A percentile compares a stretch with the other conserved stretches of the same genome.
These are phyloP conservation scores for Tribolium madens DNA, from an alignment of 1,140 invertebrate species.

Conservation along the genomic window DNA sequence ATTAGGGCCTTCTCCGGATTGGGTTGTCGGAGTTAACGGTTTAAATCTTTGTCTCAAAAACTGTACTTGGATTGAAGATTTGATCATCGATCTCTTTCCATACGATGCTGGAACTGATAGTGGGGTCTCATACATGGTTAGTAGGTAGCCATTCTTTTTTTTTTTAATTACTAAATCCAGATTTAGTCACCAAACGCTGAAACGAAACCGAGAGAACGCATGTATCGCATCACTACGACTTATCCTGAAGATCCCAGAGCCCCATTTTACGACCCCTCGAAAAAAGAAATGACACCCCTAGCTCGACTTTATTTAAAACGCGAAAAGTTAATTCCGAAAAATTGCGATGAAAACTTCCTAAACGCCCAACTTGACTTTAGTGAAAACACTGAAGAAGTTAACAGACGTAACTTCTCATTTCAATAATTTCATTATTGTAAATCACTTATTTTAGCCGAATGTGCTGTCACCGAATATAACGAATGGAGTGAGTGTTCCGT, in stretches of 20 bases:
- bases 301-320: conserved; percentile 80
- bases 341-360: conserved; percentile 77
- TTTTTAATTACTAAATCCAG: conserved; percentile 35
- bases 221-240: conserved; percentile 88
- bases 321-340: conserved; percentile 78
- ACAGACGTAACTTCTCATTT: conserved; percentile 73
- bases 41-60: conserved; percentile 89
- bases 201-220: conserved; percentile 87
- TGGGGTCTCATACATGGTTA: conserved; percentile 92
- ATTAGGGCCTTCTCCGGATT: conserved; percentile 90
- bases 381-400: conserved; percentile 80
- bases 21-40: conserved; percentile 92
- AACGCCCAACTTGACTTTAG: conserved; percentile 73
- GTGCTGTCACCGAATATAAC: conserved; percentile 79
- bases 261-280: conserved; percentile 89
- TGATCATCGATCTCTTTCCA: conserved; percentile 88
- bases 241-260: conserved; percentile 89
- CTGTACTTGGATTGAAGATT: conserved; percentile 87
- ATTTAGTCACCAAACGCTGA: conserved; percentile 85
- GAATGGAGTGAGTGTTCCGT: conserved; percentile 87
- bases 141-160: too few relatives aligned
- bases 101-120: conserved; percentile 96
- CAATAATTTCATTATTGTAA: neutral
- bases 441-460: conserved; percentile 74
- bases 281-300: conserved; percentile 82